Evolutionary conservation across 1,140 invertebrate species (phyloP), one percentile per base, ranked within the genome.

Genomic region (Drosophila neocordata): DNA sequence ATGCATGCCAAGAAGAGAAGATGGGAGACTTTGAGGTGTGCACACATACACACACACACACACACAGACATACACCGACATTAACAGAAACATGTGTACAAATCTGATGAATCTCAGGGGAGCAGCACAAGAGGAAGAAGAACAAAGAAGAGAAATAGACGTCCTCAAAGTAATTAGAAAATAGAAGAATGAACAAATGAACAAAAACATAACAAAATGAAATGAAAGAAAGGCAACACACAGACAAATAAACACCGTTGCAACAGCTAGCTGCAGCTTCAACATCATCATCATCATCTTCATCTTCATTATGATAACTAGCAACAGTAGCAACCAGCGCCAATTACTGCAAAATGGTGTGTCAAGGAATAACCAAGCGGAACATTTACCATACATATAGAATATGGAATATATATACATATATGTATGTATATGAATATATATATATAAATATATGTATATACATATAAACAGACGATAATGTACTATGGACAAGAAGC

Each of bases 341-440:
- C 82, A 87, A 87, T 87, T 87, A 88, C 79, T 76, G 71, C 78
- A 85, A 85, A 85, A 85, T 85, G 82, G 78, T 82, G 82, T 88
- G 78, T 70, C 81, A 73, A 77, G 73, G 82, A 78, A 74, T 68
- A 70, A 64, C 82, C 73, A 85, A 77, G 81, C 77, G 73, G 81
- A 85, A 85, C 77, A 80, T 63, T 66, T 69, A 61, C 73, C 27
- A 55, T 35, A 15, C n/a, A 31, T 15, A 56, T 12, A 56, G 27
- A 35, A 18, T 34, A 56, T 56, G 13, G 27, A 31, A 48, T 20
- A 48, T 48, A 48, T 3, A 9, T 61, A 9, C 11, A 48, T 63
- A 55, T 4, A 20, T 20, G 11, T 18, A 48, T 31, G 0, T 31
- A 31, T 31, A 31, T 4, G 6, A 1, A 31, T 31, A 31, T 31